Evolutionary conservation across 2,113 vertebrate species (phyloP), one percentile per base, ranked within the genome.

Genomic region (Zingel zingel): DNA sequence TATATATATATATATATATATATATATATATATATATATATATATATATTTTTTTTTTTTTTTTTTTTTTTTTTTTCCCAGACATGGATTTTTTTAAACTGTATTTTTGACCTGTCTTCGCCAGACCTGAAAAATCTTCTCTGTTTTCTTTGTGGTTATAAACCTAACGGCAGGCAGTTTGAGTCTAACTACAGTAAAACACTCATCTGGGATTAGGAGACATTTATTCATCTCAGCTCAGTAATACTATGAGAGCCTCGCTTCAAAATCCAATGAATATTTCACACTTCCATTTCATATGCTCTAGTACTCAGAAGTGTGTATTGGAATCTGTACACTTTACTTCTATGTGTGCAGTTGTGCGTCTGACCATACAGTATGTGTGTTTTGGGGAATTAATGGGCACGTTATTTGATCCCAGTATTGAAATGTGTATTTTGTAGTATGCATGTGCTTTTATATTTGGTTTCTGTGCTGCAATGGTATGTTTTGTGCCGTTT

Each of bases 261-360:
- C 89, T 81, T 78, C 79, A 85, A 75, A 93, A 92, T 88, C 82
- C 89, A 91, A 91, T 94, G 91, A 93, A 94, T 93, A 94, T 92
- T 92, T 94, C 87, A 93, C 88, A 91, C 83, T 91, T 91, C 86
- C 85, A 94, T 92, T 92, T 91, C 83, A 84, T 87, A 84, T 86
- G 87, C 90, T 89, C 86, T 86, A 86, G 23, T 85, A 85, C 86
- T 91, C 74, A 86, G 75, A 69, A 83, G 85, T 83, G 79, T 79
- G 76, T 79, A 57, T 43, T 74, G 85, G 39, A 39, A 82, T 86
- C 70, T 74, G 68, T 59, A 61, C 5, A 19, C 66, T 77, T 72
- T 78, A 82, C 77, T 84, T 80, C 25, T 81, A 43, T 80, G 45
- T 73, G 71, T 64, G 72, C 70, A 43, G 39, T 43, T 74, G 59